A percentile compares a stretch with the other conserved stretches of the same genome.
These are phyloP conservation scores for Xanthorhoe spadicearia DNA, from an alignment of 2,888 invertebrate genomes.

Conservation along the genomic window DNA sequence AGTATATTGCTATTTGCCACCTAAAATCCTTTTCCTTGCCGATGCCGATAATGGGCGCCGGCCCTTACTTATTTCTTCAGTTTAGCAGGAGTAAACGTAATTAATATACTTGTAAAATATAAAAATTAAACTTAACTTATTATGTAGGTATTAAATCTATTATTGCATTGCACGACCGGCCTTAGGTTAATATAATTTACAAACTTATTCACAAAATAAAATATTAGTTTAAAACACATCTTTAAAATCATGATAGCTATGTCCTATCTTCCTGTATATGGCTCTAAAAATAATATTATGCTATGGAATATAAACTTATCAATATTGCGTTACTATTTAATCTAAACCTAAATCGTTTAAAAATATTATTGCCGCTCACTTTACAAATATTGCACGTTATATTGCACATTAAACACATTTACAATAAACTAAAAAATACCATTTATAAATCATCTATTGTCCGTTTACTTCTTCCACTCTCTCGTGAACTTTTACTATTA, in stretches of 20 bases:
- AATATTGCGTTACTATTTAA: not conserved
- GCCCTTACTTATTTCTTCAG: not conserved
- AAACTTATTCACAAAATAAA: constrained; percentile 1
- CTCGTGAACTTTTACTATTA: constrained; percentile 55
- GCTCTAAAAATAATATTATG: constrained; percentile 4
- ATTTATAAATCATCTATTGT: constrained; percentile 48
- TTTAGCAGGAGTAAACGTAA: not conserved
- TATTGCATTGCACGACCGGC: constrained; percentile 84
- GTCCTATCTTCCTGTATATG: constrained; percentile 8
- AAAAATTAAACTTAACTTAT: constrained; percentile 19
- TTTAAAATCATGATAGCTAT: constrained; percentile 18
- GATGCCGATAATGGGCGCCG: too few relatives aligned
- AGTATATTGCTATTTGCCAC: too few relatives aligned
- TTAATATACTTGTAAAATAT: not conserved
- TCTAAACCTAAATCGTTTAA: constrained; percentile 2
- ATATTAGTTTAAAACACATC: not conserved
- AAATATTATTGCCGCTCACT: constrained; percentile 30
- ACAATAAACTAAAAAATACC: constrained; percentile 44
- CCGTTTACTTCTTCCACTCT: constrained; percentile 54
- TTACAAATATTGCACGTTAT: constrained; percentile 57
- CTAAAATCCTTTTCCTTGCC: too few relatives aligned
- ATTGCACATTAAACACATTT: constrained; percentile 55
- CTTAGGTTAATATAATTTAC: constrained; percentile 48
- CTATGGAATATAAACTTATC: not conserved
- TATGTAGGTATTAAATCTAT: constrained; percentile 52